phyloP scores from a whole-genome alignment of 1,140 invertebrate genomes.

The Pararge aegeria region DNA sequence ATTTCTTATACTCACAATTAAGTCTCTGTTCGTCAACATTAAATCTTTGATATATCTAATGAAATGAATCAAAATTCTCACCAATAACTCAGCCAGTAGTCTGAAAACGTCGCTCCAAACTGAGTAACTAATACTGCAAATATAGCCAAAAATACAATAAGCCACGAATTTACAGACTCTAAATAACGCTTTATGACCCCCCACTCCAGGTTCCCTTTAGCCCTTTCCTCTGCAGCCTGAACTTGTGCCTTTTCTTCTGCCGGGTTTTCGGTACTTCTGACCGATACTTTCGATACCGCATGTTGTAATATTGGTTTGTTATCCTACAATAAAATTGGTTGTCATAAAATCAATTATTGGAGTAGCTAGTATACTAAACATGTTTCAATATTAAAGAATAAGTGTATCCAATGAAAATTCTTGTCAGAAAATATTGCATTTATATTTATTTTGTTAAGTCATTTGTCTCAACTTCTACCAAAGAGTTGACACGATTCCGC shows the following conservation, averaged over 20 bases:
- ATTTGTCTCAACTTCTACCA: too few relatives aligned
- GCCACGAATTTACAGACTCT: slow-evolving; percentile 81
- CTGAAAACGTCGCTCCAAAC: slow-evolving; percentile 84
- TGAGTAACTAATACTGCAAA: slow-evolving; percentile 85
- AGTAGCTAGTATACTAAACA: too few relatives aligned
- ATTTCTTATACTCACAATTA: too few relatives aligned
- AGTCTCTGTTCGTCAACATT: too few relatives aligned
- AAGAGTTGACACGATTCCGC: too few relatives aligned
- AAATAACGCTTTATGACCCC: slow-evolving; percentile 72
- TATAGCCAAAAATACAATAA: slow-evolving; percentile 80
- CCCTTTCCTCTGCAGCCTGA: slow-evolving; percentile 74
- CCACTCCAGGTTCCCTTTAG: slow-evolving; percentile 80
- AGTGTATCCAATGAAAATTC: too few relatives aligned
- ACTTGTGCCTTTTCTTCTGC: slow-evolving; percentile 64
- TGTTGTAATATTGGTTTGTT: slow-evolving; percentile 39
- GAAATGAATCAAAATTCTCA: slow-evolving; percentile 33
- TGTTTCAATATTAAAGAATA: too few relatives aligned
- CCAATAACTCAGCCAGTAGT: slow-evolving; percentile 92
- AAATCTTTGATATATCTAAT: too few relatives aligned
- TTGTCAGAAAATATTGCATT: too few relatives aligned
- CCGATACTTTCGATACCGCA: slow-evolving; percentile 52
- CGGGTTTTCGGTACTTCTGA: slow-evolving; percentile 52
- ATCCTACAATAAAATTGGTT: slow-evolving; percentile 25
- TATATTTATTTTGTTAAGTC: too few relatives aligned
- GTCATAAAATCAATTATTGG: too few relatives aligned